Base-by-base conservation (phyloP, 2,888 invertebrate species). In the Troides aeacus region DNA sequence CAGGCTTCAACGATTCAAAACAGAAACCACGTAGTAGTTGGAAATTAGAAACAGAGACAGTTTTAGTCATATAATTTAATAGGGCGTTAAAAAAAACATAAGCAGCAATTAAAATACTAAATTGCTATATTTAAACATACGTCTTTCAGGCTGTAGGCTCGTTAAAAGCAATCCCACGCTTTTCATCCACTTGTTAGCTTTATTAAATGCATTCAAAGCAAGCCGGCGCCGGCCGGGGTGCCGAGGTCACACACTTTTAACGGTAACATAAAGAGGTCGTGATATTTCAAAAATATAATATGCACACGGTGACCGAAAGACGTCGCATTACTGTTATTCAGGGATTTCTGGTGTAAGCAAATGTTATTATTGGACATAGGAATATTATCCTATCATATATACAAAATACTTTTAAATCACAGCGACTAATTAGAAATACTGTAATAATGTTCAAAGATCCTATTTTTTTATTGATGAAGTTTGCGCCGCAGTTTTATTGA, bases 161-260 rank as follows among this genome's bases (percentile, higher is more conserved):
- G 63, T 66, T 70, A 66, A 66, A 58, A 50, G 62, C 63, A 59
- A 70, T 60, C 57, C 21, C n/a, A 63, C 59, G 66, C 66, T 69
- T 66, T 70, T 66, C 66, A 70, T 66, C 53, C 59, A 70, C 62
- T 70, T 62, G 70, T 66, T 69, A 69, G 62, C 36, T 70, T 70
- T 66, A 70, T 70, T 70, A 63, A 70, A 63, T 36, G 61, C 70
- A 62, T 70, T 66, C 66, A 70, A 66, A 66, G 63, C 66, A 39
- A 62, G 59, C 70, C 39, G 62, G 64, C 64, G 57, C 30, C 62
- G 59, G 23, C 62, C 50, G 46, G 17, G 56, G 59, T 59, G 59
- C 62, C 10, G 53, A 62, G 62, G 57, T 63, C 57, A 30, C 58
- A 63, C 58, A 63, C 23, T 59, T 63, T 66, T 62, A 21, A 62